These are phyloP conservation scores for Zophobas atratus DNA, from an alignment of 1,140 invertebrate genomes.

Conservation along the genomic window DNA sequence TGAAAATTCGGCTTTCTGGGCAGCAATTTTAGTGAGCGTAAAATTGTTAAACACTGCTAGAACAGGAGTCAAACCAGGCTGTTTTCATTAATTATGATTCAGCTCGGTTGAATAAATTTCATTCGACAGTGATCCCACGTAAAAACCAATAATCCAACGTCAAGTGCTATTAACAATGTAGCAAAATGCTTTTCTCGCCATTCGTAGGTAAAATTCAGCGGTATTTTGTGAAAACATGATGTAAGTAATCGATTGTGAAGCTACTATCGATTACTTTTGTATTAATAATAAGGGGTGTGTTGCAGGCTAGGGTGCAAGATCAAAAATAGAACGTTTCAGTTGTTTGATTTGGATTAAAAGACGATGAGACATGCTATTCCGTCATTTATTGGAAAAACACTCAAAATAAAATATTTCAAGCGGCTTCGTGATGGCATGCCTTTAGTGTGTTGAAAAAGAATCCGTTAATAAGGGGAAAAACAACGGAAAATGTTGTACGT, in stretches of 20 bases:
- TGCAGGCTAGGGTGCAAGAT: conserved; percentile 23
- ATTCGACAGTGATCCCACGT: conserved; percentile 25
- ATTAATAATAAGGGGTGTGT: conserved; percentile 43
- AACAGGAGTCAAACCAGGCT: conserved; percentile 2
- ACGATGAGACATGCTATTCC: conserved; percentile 10
- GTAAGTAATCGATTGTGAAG: conserved; percentile 23
- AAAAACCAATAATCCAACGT: conserved; percentile 29
- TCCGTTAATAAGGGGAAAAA: neutral
- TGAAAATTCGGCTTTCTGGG: neutral
- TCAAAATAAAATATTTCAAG: conserved; percentile 2
- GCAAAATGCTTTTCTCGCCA: conserved; percentile 7
- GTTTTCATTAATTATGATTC: conserved; percentile 23
- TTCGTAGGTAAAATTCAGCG: conserved; percentile 9
- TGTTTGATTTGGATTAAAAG: conserved; percentile 5
- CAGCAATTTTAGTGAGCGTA: conserved; percentile 1
- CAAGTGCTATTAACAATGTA: conserved; percentile 12
- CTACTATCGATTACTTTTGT: conserved; percentile 34
- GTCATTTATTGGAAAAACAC: neutral
- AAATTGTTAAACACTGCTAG: neutral
- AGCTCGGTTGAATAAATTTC: conserved; percentile 13
- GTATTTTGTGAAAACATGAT: conserved; percentile 7
- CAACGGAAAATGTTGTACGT: neutral
- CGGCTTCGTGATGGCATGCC: neutral
- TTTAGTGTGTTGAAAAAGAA: neutral
- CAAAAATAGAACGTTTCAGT: conserved; percentile 16